Evolutionary conservation across 2,797 vertebrate genomes (phyloP), one percentile per base, ranked within the genome.

Genomic region (Sebastes vulpes): DNA sequence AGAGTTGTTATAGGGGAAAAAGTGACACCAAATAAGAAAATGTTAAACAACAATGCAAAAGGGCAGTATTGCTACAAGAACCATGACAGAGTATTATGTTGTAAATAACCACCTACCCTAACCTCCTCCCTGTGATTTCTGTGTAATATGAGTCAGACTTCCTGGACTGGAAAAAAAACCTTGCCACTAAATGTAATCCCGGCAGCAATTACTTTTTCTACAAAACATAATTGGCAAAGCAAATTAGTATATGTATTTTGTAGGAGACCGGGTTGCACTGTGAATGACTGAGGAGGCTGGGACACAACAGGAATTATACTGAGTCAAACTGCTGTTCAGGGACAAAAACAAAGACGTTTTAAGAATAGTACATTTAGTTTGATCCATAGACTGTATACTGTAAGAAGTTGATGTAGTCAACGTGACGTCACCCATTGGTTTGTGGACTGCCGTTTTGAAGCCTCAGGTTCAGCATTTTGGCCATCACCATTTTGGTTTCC

Each of bases 191-290:
- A 54, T 1, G 16, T 52, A 77, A 52, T 75, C 61, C 32, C 11
- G 2, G 2, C n/a, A 57, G 54, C 68, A 75, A 78, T 75, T 68
- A 75, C 12, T 56, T 64, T 65, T 16, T 7, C 67, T 4, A 32
- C 63, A 76, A 66, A 67, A 61, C 16, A 2, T 52, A 77, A 63
- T 72, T 75, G 11, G 28, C 16, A 65, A 63, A 86, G 69, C 20
- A 65, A 58, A 72, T 86, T 35, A 73, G 54, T 46, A 52, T 42
- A 48, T 76, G 32, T 61, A 20, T 48, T 61, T 80, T 83, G 23
- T 18, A 4, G 7, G n/a, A 71, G 18, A 32, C 29, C 29, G 14
- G n/a, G 12, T 29, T 74, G 57, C 26, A 54, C 28, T 80, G 38
- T 16, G 42, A 73, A 77, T 66, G 59, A 32, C 5, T 74, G 28